Evolutionary conservation across 2,888 invertebrate genomes (phyloP), one percentile per base, ranked within the genome.

Genomic region (Spodoptera littoralis): DNA sequence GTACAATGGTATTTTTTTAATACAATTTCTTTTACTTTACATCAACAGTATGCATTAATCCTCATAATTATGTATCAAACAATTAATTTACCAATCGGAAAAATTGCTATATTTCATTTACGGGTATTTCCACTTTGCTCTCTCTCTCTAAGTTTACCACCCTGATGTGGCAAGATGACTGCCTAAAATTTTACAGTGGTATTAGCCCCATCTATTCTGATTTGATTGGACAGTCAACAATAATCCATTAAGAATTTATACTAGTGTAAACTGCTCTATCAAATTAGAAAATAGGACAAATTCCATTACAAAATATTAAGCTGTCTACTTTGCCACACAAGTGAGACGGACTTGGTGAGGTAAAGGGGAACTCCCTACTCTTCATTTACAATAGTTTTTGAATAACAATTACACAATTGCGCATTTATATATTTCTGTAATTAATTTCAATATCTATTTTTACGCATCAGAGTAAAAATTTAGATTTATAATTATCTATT

Each of bases 391-490:
- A 59, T 66, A 57, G 51, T 44, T 50, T 56, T 56, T 50, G 61
- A 22, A 54, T 30, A 48, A 54, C 9, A 46, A 61, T 48, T 55
- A 24, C 27, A 56, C 53, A 62, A 58, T 41, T 59, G 67, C 47
- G 51, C 60, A 64, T 68, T 76, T 52, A 49, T 63, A 73, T 54
- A 54, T 77, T 65, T 74, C 74, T 79, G 77, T 65, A 62, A 81
- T 80, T 73, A 76, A 83, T 81, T 81, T 84, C 79, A 83, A 82
- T 86, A 87, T 83, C 81, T 86, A 84, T 73, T 67, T 79, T 76
- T 74, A 65, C 72, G 67, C 67, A 62, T 79, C 80, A 62, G 80
- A 85, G 84, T 86, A 86, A 87, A 87, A 87, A 85, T 84, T 84
- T 73, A 68, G 49, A 72, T 79, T 74, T 68, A 65, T 44, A 30